A percentile compares a stretch with the other conserved stretches of the same genome.
Evolutionary conservation across 2,888 invertebrate species (phyloP).

Genomic region (Sphinx pinastri): DNA sequence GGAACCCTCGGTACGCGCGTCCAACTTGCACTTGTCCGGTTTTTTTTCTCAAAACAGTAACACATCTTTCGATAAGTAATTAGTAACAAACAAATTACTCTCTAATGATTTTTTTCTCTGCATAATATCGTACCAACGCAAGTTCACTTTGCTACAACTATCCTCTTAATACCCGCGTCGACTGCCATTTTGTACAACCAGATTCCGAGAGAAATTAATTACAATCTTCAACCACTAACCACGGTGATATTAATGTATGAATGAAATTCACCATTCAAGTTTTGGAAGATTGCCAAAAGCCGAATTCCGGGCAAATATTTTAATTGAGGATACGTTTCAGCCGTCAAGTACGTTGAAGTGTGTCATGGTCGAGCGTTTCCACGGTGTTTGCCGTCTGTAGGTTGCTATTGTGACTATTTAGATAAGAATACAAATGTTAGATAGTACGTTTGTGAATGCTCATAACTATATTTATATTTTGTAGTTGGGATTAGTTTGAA

Average conservation of each 20-base stretch:
- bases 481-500: background rate
- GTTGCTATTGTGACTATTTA: conserved; percentile 56
- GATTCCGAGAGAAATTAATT: background rate
- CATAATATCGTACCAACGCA: too few relatives aligned
- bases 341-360: conserved; percentile 53
- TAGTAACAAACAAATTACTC: too few relatives aligned
- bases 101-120: too few relatives aligned
- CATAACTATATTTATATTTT: background rate
- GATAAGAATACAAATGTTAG: conserved; percentile 52
- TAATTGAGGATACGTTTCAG: conserved; percentile 48
- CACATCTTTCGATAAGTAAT: too few relatives aligned
- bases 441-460: conserved; percentile 29
- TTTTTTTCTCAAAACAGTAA: too few relatives aligned
- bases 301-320: conserved; percentile 48
- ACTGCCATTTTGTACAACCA: too few relatives aligned
- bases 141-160: too few relatives aligned
- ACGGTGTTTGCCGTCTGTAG: conserved; percentile 62
- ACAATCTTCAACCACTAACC: background rate
- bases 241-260: conserved; percentile 50
- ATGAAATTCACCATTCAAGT: conserved; percentile 51
- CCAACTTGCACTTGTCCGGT: too few relatives aligned
- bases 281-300: conserved; percentile 64
- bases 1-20: too few relatives aligned
- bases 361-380: conserved; percentile 67
- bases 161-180: too few relatives aligned